phyloP scores from a whole-genome alignment of 2,113 vertebrate genomes.

The Ochotona curzoniae region DNA sequence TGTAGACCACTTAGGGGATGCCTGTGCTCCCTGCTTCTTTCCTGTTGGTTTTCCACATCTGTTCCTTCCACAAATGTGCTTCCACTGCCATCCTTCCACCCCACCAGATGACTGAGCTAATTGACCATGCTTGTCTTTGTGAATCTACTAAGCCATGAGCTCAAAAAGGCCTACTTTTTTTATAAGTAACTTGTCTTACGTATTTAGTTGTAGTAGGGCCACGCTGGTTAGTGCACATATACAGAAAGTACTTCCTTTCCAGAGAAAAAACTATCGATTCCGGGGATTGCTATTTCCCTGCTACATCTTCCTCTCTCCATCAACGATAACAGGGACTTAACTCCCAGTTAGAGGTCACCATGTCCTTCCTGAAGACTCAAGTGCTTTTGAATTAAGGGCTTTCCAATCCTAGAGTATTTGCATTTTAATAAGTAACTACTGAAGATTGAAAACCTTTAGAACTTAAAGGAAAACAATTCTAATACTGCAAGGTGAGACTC shows the following conservation, averaged over 20 bases:
- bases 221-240: not conserved
- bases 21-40: too few relatives aligned
- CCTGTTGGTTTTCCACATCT: too few relatives aligned
- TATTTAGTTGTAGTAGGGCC: too few relatives aligned
- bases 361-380: constrained; percentile 30
- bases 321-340: not conserved
- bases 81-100: too few relatives aligned
- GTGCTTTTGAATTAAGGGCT: constrained; percentile 4
- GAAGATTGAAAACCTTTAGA: constrained; percentile 58
- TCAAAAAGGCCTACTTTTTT: too few relatives aligned
- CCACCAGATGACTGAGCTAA: too few relatives aligned
- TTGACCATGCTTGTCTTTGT: too few relatives aligned
- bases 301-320: not conserved
- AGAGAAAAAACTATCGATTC: not conserved
- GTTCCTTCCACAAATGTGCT: too few relatives aligned
- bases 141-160: too few relatives aligned
- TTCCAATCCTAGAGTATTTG: constrained; percentile 46
- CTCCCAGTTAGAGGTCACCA: not conserved
- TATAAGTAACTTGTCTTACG: too few relatives aligned
- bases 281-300: not conserved
- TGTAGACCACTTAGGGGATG: too few relatives aligned
- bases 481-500: constrained; percentile 44
- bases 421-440: constrained; percentile 69
- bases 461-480: constrained; percentile 63
- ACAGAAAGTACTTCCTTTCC: not conserved